Conservation (phyloP, 2,113 vertebrate species). For the Stictonetta naevosa region DNA sequence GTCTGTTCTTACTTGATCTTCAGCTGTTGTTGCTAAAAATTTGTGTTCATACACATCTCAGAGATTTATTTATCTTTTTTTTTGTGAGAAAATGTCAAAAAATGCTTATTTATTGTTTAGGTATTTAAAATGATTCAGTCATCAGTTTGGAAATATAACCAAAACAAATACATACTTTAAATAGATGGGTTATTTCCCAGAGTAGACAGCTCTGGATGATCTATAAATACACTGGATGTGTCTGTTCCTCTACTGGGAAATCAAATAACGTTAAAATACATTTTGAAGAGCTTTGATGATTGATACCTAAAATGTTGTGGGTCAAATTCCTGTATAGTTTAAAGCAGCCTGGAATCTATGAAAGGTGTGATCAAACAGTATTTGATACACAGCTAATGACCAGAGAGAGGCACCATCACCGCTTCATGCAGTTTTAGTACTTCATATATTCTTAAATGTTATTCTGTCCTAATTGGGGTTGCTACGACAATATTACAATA, state of each 20-base stretch:
- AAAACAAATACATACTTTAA: constrained; percentile 19
- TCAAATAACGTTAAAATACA: not conserved
- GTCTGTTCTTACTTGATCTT: not conserved
- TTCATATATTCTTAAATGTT: not conserved
- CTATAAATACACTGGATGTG: constrained; percentile 32
- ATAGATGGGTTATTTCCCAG: constrained; percentile 28
- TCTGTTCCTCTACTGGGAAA: constrained; percentile 27
- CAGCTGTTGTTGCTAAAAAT: not conserved
- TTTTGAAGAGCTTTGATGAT: not conserved
- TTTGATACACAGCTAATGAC: not conserved
- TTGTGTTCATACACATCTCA: not conserved
- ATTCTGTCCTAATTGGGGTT: constrained; percentile 25
- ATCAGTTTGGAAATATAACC: not conserved
- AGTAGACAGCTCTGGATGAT: not conserved
- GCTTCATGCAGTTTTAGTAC: not conserved
- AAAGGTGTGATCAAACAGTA: constrained; percentile 3
- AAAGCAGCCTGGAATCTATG: not conserved
- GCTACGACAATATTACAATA: constrained; percentile 11
- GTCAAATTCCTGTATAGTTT: not conserved
- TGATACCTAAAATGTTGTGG: not conserved
- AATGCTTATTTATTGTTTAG: not conserved
- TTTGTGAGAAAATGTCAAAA: not conserved
- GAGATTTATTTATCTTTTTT: not conserved
- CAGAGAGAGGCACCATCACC: constrained; percentile 6
- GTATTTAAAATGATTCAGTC: constrained; percentile 1